Base-by-base conservation (phyloP, 2,797 vertebrate species). In the Pyrocephalus nanus region DNA sequence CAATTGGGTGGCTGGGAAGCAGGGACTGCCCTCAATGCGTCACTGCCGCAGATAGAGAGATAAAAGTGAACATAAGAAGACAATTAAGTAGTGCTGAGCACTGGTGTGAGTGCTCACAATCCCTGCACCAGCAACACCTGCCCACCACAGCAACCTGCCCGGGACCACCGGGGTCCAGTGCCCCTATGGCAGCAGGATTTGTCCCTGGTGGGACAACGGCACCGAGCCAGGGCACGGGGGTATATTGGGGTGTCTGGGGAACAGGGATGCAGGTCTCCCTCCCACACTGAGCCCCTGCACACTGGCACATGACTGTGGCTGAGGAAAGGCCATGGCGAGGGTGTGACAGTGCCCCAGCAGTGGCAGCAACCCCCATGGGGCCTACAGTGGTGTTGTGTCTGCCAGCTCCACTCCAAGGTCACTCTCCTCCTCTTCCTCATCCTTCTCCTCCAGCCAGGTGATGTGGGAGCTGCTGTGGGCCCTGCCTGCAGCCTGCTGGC, bases 311-410 rank as follows among this genome's bases (percentile, higher is more conserved):
- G 7, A 40, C 76, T 25, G 42, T 58, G 45, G 71, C n/a, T 2
- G 2, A 75, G 45, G 43, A 29, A 43, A 36, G 32, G 27, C 25
- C 4, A 25, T 1, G 8, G 55, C 5, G 9, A 86, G 79, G 55
- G 21, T 42, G 45, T 0, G 5, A 79, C 7, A 13, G 25, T 25
- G 7, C 1, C 3, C 15, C 5, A 9, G 36, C 36, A 73, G 22
- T 0, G 0, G 74, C 2, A 0, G 16, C 61, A 61, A 50, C 27
- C 53, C 74, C 34, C 1, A 0, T 3, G 4, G 17, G 54, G 38
- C 78, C 36, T 7, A 4, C 38, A 48, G 86, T 7, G 1, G 5
- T 6, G 5, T 2, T 4, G 77, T 19, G 47, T 30, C 55, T 70
- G 60, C 47, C 55, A 82, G 82, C 70, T 51, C 36, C 19, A 4